Percentiles rank a stretch among this genome's conserved stretches.
Evolutionary conservation across 2,797 vertebrate genomes (phyloP).

Genomic region (Nannoperca obscura): DNA sequence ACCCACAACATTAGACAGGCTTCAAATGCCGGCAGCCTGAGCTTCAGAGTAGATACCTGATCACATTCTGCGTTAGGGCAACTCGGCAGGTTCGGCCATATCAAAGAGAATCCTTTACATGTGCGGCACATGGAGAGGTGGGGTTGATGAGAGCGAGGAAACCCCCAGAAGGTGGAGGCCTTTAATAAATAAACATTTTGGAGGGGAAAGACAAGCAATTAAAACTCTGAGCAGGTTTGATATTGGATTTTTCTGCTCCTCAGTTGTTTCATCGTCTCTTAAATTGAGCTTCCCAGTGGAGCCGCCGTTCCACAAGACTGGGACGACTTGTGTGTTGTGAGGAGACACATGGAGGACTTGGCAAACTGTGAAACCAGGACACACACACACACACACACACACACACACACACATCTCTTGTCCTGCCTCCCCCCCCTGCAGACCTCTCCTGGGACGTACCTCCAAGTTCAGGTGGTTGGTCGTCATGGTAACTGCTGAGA

Average conservation of each 20-base stretch:
- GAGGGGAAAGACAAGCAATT: constrained; percentile 40
- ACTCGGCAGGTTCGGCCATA: constrained; percentile 56
- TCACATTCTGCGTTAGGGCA: constrained; percentile 54
- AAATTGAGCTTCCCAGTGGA: constrained; percentile 41
- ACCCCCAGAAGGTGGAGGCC: constrained; percentile 20
- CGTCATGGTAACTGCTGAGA: constrained; percentile 83
- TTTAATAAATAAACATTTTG: constrained; percentile 62
- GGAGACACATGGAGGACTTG: constrained; percentile 56
- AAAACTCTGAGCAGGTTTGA: constrained; percentile 46
- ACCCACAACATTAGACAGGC: constrained; percentile 42
- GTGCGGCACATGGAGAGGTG: constrained; percentile 45
- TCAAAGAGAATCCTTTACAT: constrained; percentile 75
- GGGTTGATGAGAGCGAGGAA: constrained; percentile 29
- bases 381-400: constrained; percentile 60
- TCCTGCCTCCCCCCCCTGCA: constrained; percentile 72
- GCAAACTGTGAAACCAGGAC: constrained; percentile 75
- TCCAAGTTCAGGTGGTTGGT: constrained; percentile 84
- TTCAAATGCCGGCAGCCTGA: constrained; percentile 31
- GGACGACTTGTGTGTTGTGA: constrained; percentile 41
- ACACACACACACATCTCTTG: constrained; percentile 67
- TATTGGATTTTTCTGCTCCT: constrained; percentile 37
- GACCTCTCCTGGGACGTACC: constrained; percentile 82
- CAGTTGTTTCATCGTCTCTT: constrained; percentile 17
- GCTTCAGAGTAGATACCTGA: constrained; percentile 57
- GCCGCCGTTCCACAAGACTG: constrained; percentile 18